Evolutionary conservation across 2,888 invertebrate species (phyloP).

Genomic region (Bellardia bayeri): DNA sequence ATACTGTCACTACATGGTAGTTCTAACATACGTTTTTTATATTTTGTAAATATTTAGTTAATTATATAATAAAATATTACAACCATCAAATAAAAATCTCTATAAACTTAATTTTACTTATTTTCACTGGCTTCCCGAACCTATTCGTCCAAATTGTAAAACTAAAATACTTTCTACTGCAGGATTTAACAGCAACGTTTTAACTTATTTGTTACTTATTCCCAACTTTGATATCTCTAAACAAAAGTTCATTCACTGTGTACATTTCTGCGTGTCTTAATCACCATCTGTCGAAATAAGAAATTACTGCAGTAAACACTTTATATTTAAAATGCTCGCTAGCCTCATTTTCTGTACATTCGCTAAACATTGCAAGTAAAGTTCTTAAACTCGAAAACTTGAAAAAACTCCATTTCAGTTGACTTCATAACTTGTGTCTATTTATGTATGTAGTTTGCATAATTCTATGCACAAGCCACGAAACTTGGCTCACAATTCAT

Average conservation of each 20-base stretch:
- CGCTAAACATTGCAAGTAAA: neutral
- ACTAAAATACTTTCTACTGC: no score
- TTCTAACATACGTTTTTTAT: no score
- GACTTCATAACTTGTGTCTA: constrained; percentile 54
- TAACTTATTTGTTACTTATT: neutral
- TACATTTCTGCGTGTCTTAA: constrained; percentile 1
- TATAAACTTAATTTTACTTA: no score
- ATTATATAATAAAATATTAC: no score
- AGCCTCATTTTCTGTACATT: no score
- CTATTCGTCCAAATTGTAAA: no score
- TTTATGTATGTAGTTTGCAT: neutral
- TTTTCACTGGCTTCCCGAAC: no score
- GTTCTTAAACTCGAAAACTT: constrained; percentile 32
- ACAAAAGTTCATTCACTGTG: constrained; percentile 11
- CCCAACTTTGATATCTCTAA: neutral
- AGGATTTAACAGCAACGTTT: no score
- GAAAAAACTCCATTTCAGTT: constrained; percentile 1
- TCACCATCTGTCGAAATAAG: constrained; percentile 12
- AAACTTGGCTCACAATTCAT: constrained; percentile 69
- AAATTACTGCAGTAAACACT: constrained; percentile 41
- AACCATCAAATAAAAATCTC: no score
- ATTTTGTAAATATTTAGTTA: no score
- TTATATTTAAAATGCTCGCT: neutral
- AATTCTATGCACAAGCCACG: constrained; percentile 39
- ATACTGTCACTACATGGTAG: no score